Percentiles rank a stretch among this genome's conserved stretches.
phyloP scores from a whole-genome alignment of 2,113 vertebrate species.

The Siniperca chuatsi region DNA sequence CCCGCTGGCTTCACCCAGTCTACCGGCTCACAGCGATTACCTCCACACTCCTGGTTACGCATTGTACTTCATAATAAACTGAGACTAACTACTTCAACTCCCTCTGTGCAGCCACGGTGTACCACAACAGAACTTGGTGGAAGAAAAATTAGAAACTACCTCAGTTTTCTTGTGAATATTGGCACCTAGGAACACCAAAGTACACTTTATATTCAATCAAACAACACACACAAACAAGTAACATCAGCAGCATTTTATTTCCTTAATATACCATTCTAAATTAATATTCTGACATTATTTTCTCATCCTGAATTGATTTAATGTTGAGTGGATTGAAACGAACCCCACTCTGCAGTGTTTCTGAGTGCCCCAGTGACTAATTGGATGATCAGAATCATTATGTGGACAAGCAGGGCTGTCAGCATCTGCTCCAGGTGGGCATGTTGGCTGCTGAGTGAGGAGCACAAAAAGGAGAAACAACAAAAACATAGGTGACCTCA shows the following conservation, averaged over 20 bases:
- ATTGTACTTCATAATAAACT: too few species aligned
- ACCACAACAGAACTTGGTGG: not conserved
- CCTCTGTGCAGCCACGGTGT: too few species aligned
- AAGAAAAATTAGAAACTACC: not conserved
- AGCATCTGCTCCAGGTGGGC: slow-evolving; percentile 32
- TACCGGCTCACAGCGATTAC: too few species aligned
- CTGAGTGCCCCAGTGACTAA: slow-evolving; percentile 31
- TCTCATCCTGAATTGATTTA: not conserved
- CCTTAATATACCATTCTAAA: not conserved
- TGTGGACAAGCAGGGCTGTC: slow-evolving; percentile 14
- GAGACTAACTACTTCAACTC: too few species aligned
- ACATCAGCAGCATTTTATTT: not conserved
- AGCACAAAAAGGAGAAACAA: not conserved
- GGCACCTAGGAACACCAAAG: not conserved
- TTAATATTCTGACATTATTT: not conserved
- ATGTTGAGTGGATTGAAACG: not conserved
- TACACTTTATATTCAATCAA: not conserved
- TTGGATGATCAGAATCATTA: slow-evolving; percentile 49
- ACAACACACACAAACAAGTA: not conserved
- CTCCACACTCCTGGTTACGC: too few species aligned
- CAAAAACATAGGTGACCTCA: slow-evolving; percentile 8
- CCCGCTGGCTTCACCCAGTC: too few species aligned
- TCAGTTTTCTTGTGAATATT: not conserved
- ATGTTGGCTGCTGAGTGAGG: not conserved
- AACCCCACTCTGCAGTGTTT: not conserved